Conservation (phyloP, 2,113 vertebrate genomes). For the Sylvietta virens region DNA sequence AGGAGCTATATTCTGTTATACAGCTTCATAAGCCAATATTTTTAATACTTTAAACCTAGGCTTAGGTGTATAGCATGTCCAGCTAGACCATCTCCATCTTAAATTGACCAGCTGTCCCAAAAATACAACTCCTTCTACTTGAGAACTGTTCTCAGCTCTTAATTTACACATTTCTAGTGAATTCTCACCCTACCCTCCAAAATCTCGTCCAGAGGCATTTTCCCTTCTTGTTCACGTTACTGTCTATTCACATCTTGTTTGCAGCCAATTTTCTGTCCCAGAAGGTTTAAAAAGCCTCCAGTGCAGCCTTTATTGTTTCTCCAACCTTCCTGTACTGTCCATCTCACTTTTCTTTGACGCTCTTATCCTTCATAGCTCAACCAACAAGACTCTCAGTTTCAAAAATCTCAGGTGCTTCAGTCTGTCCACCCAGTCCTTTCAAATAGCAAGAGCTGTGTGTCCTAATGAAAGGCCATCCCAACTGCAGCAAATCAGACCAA, state of each 20-base stretch:
- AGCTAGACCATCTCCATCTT: background rate
- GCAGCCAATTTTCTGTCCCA: background rate
- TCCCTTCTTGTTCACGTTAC: background rate
- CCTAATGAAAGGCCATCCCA: background rate
- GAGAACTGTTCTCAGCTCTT: background rate
- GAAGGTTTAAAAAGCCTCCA: background rate
- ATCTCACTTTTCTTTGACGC: background rate
- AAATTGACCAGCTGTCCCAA: background rate
- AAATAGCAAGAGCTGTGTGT: background rate
- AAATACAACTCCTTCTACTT: background rate
- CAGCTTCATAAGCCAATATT: background rate
- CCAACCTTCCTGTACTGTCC: background rate
- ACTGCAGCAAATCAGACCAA: background rate
- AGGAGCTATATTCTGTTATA: background rate
- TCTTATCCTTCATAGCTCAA: background rate
- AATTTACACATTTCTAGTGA: background rate
- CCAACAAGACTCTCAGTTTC: background rate
- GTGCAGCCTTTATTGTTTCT: background rate
- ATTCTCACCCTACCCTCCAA: background rate
- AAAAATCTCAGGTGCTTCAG: background rate
- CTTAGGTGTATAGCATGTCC: background rate
- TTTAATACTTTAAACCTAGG: background rate
- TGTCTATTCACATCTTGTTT: background rate
- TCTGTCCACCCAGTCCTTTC: background rate
- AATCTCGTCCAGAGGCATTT: background rate